phyloP scores from a whole-genome alignment of 2,888 invertebrate species.

The Calliopum simillimum region DNA sequence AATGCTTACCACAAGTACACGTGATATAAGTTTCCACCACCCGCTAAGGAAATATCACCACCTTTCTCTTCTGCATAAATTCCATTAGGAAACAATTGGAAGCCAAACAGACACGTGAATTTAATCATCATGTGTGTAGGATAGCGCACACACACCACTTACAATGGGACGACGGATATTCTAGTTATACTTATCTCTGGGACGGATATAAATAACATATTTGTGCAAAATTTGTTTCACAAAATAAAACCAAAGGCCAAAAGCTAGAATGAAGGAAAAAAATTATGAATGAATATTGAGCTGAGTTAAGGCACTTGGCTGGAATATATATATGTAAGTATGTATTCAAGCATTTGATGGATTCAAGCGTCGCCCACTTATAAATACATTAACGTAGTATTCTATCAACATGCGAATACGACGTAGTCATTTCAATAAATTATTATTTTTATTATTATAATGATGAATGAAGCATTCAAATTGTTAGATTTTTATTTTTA shows the following conservation, averaged over 20 bases:
- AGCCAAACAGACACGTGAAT: constrained; percentile 56
- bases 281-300: constrained; percentile 26
- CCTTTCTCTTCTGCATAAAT: constrained; percentile 45
- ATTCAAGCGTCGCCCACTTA: constrained; percentile 46
- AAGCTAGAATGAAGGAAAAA: background rate
- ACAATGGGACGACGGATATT: constrained; percentile 35
- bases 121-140: constrained; percentile 52
- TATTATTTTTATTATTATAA: constrained; percentile 9
- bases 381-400: constrained; percentile 42
- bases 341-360: constrained; percentile 21
- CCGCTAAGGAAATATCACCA: constrained; percentile 8
- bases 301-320: constrained; percentile 17
- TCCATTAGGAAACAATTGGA: constrained; percentile 57
- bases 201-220: constrained; percentile 59
- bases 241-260: constrained; percentile 7
- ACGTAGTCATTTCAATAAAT: background rate
- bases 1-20: constrained; percentile 47
- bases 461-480: constrained; percentile 3
- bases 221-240: constrained; percentile 24
- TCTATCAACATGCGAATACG: background rate
- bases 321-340: too few species aligned
- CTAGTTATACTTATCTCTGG: constrained; percentile 35
- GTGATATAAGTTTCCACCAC: constrained; percentile 42
- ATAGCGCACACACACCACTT: constrained; percentile 25
- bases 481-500: constrained; percentile 26